Evolutionary conservation across 2,797 vertebrate species (phyloP).

Genomic region (Bovichtus variegatus): DNA sequence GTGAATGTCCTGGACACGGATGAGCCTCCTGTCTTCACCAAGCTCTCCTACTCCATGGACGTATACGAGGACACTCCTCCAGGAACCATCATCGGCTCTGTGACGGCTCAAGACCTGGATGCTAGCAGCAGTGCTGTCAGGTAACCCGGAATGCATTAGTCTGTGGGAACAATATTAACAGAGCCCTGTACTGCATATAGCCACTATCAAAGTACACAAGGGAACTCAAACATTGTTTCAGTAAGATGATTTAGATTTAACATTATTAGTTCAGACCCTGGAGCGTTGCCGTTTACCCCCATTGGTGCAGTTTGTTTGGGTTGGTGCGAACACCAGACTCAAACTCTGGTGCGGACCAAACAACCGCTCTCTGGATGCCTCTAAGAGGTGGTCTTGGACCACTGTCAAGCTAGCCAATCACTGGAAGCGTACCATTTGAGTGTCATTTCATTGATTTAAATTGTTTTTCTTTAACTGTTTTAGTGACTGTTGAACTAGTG

Average conservation of each 20-base stretch:
- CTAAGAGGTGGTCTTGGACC: too few relatives aligned
- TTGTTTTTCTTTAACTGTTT: too few relatives aligned
- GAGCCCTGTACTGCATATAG: neutral
- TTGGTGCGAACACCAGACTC: too few relatives aligned
- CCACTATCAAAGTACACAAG: neutral
- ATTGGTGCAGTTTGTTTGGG: too few relatives aligned
- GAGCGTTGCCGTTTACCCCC: too few relatives aligned
- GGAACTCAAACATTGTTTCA: neutral
- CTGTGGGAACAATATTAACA: neutral
- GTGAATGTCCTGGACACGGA: conserved; percentile 92
- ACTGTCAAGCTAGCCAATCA: too few relatives aligned
- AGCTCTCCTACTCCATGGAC: conserved; percentile 89
- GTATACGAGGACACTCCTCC: conserved; percentile 91
- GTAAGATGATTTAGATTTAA: neutral
- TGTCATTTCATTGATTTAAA: too few relatives aligned
- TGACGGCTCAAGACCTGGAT: conserved; percentile 94
- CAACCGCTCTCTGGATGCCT: too few relatives aligned
- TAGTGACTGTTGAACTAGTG: too few relatives aligned
- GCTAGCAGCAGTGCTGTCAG: conserved; percentile 90
- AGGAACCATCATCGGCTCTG: conserved; percentile 91
- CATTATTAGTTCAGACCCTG: too few relatives aligned
- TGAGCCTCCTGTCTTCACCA: conserved; percentile 94
- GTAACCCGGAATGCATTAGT: conserved; percentile 69
- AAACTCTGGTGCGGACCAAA: too few relatives aligned
- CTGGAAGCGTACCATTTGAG: too few relatives aligned